Evolutionary conservation across 2,888 invertebrate genomes (phyloP).

Genomic region (Rhynchonema sp.): DNA sequence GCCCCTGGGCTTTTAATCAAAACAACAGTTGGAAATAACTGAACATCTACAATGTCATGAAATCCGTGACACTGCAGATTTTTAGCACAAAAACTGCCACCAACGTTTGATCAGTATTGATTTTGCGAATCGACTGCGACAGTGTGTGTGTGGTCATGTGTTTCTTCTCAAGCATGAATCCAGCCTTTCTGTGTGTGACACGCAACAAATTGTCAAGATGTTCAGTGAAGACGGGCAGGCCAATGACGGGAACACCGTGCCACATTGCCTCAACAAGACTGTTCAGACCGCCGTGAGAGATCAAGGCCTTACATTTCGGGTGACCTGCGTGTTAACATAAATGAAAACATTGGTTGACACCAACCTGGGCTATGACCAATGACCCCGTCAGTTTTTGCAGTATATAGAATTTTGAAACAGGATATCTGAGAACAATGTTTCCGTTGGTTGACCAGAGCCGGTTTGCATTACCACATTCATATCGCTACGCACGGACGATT

Average conservation of each 20-base stretch:
- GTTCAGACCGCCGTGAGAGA: slow-evolving; percentile 25
- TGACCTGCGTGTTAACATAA: slow-evolving; percentile 17
- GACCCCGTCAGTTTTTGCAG: no score
- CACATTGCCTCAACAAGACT: slow-evolving; percentile 25
- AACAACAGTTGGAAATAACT: no score
- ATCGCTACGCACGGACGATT: no score
- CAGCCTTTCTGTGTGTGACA: slow-evolving; percentile 19
- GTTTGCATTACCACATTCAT: no score
- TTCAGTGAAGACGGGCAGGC: slow-evolving; percentile 20
- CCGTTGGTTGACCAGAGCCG: no score
- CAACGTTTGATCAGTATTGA: slow-evolving; percentile 10
- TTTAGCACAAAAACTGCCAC: neutral
- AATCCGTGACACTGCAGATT: no score
- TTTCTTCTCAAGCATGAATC: slow-evolving; percentile 18
- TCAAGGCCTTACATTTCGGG: slow-evolving; percentile 20
- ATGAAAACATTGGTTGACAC: no score
- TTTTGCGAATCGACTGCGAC: slow-evolving; percentile 10
- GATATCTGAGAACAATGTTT: no score
- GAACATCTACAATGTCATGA: no score
- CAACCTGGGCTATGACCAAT: no score
- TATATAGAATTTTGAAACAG: no score
- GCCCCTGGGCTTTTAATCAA: no score
- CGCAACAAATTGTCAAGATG: slow-evolving; percentile 17
- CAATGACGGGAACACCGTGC: slow-evolving; percentile 24
- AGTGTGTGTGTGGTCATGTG: slow-evolving; percentile 8